A percentile compares a stretch with the other conserved stretches of the same genome.
phyloP scores from a whole-genome alignment of 2,113 vertebrate genomes.

The Malurus alboscapulatus region DNA sequence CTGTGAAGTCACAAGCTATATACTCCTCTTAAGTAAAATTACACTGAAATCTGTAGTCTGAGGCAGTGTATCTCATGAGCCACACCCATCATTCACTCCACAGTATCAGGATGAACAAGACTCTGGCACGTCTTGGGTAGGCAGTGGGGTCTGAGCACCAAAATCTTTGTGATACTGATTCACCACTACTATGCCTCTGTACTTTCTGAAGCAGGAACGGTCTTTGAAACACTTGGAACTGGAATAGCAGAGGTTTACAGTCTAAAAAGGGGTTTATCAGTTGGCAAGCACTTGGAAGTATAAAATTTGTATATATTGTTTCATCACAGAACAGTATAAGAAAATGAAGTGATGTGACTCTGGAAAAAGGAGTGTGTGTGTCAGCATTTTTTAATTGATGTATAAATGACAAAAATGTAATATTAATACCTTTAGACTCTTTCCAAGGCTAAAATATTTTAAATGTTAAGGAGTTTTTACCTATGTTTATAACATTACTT shows the following conservation, averaged over 20 bases:
- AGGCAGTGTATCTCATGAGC: rapidly evolving
- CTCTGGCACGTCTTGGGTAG: neutral
- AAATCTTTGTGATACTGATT: neutral
- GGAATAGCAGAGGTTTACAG: neutral
- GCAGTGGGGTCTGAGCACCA: neutral
- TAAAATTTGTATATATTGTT: neutral
- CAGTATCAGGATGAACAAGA: neutral
- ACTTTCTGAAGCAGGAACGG: neutral
- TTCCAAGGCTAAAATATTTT: neutral
- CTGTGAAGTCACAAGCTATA: neutral
- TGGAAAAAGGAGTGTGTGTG: neutral
- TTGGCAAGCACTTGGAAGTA: neutral
- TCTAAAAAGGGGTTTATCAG: neutral
- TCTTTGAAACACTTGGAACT: neutral
- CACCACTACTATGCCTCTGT: neutral
- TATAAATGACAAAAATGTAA: neutral
- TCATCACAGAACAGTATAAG: neutral
- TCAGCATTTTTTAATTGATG: neutral
- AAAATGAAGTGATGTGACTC: neutral
- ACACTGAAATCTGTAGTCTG: neutral
- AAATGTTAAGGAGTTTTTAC: rapidly evolving
- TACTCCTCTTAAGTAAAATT: neutral
- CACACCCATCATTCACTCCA: rapidly evolving
- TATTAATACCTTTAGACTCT: neutral
- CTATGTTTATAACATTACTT: neutral